A percentile compares a stretch with the other conserved stretches of the same genome.
Evolutionary conservation across 1,140 invertebrate genomes (phyloP).

Genomic region (Alviniconcha marisindica): DNA sequence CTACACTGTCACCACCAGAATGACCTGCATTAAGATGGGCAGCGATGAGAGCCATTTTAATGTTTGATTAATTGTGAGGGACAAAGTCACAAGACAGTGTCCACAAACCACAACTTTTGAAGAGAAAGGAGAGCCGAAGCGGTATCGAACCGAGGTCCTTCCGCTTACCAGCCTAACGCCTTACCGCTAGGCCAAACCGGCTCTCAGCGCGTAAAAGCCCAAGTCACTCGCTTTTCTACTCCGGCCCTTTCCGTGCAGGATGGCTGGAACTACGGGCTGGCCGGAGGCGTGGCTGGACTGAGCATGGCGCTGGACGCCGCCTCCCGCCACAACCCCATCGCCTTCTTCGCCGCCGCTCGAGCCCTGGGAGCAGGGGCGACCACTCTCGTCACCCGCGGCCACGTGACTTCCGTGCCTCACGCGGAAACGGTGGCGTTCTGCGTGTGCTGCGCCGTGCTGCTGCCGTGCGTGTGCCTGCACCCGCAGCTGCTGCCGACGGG

Average conservation of each 20-base stretch:
- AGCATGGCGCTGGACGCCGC: constrained; percentile 58
- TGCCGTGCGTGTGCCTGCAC: constrained; percentile 58
- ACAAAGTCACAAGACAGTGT: too few species aligned
- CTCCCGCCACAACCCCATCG: constrained; percentile 54
- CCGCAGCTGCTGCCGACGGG: constrained; percentile 60
- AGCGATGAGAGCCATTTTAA: too few species aligned
- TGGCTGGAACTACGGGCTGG: constrained; percentile 64
- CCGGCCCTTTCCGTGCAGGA: constrained; percentile 63
- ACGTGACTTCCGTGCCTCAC: constrained; percentile 55
- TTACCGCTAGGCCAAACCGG: too few species aligned
- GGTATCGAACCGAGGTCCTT: too few species aligned
- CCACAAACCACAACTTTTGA: too few species aligned
- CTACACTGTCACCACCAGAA: too few species aligned
- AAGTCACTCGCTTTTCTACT: too few species aligned
- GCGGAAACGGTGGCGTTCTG: constrained; percentile 63
- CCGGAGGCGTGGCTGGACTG: constrained; percentile 65
- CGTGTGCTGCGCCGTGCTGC: constrained; percentile 57
- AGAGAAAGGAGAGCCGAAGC: too few species aligned
- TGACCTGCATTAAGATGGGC: too few species aligned
- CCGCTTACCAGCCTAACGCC: too few species aligned
- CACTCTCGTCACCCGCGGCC: constrained; percentile 58
- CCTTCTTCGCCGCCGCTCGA: constrained; percentile 63
- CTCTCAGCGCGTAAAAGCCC: too few species aligned
- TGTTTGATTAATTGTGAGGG: too few species aligned
- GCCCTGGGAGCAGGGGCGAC: constrained; percentile 64